phyloP scores from a whole-genome alignment of 2,797 vertebrate species.

The Ctenopoma kingsleyae region DNA sequence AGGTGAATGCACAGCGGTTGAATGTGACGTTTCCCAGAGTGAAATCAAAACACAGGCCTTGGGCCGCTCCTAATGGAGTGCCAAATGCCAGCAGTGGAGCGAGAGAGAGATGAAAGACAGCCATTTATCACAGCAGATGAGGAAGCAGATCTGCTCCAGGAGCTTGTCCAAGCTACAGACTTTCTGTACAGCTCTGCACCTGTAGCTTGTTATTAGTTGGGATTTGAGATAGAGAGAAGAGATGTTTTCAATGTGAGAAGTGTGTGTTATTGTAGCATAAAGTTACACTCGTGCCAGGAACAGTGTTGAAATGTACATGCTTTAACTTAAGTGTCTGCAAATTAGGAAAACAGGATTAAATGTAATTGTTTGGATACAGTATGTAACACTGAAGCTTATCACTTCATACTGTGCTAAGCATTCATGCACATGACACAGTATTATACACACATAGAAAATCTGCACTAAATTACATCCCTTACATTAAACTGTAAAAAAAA shows the following conservation, averaged over 20 bases:
- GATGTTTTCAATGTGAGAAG: conserved; percentile 34
- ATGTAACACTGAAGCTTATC: background rate
- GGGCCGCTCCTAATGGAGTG: conserved; percentile 63
- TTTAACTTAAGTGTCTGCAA: conserved; percentile 26
- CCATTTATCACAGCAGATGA: conserved; percentile 70
- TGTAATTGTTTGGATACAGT: background rate
- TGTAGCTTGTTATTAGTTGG: conserved; percentile 65
- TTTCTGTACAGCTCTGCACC: conserved; percentile 55
- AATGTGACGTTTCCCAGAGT: conserved; percentile 61
- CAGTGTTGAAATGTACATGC: conserved; percentile 36
- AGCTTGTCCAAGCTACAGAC: conserved; percentile 57
- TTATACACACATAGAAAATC: background rate
- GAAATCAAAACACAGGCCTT: conserved; percentile 66
- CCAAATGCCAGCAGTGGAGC: conserved; percentile 60
- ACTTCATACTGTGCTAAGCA: background rate
- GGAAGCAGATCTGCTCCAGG: conserved; percentile 60
- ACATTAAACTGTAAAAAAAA: conserved; percentile 8
- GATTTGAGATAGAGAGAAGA: conserved; percentile 44
- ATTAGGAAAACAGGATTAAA: conserved; percentile 13
- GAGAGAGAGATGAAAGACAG: conserved; percentile 68
- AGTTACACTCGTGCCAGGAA: conserved; percentile 34
- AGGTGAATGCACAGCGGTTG: conserved; percentile 67
- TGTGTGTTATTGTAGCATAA: conserved; percentile 39
- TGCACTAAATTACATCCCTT: conserved; percentile 1
- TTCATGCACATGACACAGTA: conserved; percentile 1